phyloP scores from a whole-genome alignment of 2,888 invertebrate genomes.

The Sepiola atlantica region DNA sequence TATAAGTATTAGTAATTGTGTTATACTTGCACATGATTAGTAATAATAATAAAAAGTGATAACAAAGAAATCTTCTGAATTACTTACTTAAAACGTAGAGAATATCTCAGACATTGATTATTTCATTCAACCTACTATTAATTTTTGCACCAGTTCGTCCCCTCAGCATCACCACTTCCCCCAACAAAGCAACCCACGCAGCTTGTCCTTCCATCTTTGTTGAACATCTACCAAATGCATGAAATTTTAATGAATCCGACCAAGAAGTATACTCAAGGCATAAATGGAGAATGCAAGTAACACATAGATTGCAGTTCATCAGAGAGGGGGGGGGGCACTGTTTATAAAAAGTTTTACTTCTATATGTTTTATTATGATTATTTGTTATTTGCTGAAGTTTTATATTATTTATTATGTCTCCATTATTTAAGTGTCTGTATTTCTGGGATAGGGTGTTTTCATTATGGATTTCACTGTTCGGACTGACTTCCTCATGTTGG shows the following conservation, averaged over 20 bases:
- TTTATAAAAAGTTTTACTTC: neutral
- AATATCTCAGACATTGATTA: conserved; percentile 32
- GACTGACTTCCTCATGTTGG: too few species aligned
- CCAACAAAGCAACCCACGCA: neutral
- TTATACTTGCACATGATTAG: neutral
- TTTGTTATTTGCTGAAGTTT: neutral
- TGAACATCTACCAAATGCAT: neutral
- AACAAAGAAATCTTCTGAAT: neutral
- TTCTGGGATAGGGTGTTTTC: too few species aligned
- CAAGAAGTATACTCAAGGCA: neutral
- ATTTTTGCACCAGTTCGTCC: neutral
- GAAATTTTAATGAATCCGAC: conserved; percentile 32
- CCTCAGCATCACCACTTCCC: neutral
- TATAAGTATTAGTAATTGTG: too few species aligned
- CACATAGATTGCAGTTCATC: neutral
- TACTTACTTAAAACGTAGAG: neutral
- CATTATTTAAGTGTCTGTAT: too few species aligned
- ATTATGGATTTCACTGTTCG: too few species aligned
- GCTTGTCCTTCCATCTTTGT: neutral
- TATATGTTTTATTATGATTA: neutral
- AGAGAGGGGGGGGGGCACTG: neutral
- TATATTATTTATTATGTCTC: too few species aligned
- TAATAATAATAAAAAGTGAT: neutral
- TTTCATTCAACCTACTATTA: conserved; percentile 14
- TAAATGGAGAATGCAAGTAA: neutral